phyloP scores from a whole-genome alignment of 2,888 invertebrate genomes.

The Volucella inanis region DNA sequence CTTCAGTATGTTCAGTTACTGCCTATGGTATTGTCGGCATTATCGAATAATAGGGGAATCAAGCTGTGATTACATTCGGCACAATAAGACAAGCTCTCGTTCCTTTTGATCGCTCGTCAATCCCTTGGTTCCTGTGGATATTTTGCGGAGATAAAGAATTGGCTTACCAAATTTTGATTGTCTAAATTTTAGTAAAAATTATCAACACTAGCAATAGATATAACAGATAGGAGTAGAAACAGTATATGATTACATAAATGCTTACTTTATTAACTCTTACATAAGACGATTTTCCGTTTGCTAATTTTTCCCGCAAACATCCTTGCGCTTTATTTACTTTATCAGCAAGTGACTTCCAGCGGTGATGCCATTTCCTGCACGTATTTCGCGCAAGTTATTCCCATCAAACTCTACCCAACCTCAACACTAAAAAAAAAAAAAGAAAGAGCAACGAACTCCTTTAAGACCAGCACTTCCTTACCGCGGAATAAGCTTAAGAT shows the following conservation, averaged over 20 bases:
- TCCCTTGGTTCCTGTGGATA: too few species aligned
- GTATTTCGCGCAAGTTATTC: not conserved
- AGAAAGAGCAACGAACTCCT: constrained; percentile 53
- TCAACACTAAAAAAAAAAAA: not conserved
- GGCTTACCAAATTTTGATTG: too few species aligned
- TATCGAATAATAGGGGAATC: too few species aligned
- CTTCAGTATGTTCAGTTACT: rapidly evolving
- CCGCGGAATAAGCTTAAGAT: constrained; percentile 41
- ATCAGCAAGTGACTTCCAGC: not conserved
- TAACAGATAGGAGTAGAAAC: not conserved
- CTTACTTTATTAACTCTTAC: constrained; percentile 33
- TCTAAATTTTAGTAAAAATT: too few species aligned
- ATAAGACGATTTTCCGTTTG: constrained; percentile 18
- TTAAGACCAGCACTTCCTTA: constrained; percentile 25
- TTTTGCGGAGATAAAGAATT: too few species aligned
- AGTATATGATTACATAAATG: not conserved
- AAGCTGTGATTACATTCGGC: too few species aligned
- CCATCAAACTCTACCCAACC: not conserved
- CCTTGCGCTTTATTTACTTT: constrained; percentile 34
- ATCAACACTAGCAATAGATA: too few species aligned
- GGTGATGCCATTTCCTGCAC: constrained; percentile 3
- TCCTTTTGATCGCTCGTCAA: too few species aligned
- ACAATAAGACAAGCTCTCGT: too few species aligned
- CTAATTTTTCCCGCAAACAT: not conserved
- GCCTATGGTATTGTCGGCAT: too few species aligned